Base-by-base conservation (phyloP, 2,888 invertebrate species). In the Eupithecia exiguata region DNA sequence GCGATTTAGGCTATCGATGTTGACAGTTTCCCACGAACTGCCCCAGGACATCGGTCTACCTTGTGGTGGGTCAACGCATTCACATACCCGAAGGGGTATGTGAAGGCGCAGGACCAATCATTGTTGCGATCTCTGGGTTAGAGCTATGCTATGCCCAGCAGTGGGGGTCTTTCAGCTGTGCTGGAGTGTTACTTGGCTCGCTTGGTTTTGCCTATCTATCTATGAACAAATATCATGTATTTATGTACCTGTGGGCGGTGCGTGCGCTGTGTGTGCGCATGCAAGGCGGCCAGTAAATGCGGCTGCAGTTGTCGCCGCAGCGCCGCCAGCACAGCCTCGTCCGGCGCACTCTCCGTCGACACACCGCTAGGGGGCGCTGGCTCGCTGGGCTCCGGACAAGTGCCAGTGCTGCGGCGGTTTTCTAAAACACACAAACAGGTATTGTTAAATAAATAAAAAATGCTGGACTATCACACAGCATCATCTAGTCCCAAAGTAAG, bases 241-340 rank as follows among this genome's bases (percentile, higher is more conserved):
- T 4, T 14, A 18, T 5, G n/a, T 81, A 86, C 87, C 85, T 87
- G 86, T 5, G 82, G 76, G 69, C 83, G 80, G 12, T 81, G 80
- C 69, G 81, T 67, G 76, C 80, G 82, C 76, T 83, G 84, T 77
- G 92, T 94, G 77, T 95, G 95, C 70, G 95, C 95, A 82, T 96
- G 93, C 73, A 88, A 81, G 70, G 88, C 88, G 49, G 88, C 88
- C 75, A 88, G 84, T 77, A 96, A 89, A 86, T 97, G 96, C 72
- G 97, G 97, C 86, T 96, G 96, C 81, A 97, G 95, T 88, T 96
- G 96, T 30, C 96, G 93, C 16, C 97, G 94, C 80, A 97, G 91
- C 67, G 96, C 97, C 68, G 95, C 96, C 83, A 97, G 89, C 95
- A 97, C 96, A 66, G 96, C 96, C 81, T 96, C 96, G 80, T 95